These are phyloP conservation scores for Scalopus aquaticus DNA, from an alignment of 2,113 vertebrate species.

Conservation along the genomic window DNA sequence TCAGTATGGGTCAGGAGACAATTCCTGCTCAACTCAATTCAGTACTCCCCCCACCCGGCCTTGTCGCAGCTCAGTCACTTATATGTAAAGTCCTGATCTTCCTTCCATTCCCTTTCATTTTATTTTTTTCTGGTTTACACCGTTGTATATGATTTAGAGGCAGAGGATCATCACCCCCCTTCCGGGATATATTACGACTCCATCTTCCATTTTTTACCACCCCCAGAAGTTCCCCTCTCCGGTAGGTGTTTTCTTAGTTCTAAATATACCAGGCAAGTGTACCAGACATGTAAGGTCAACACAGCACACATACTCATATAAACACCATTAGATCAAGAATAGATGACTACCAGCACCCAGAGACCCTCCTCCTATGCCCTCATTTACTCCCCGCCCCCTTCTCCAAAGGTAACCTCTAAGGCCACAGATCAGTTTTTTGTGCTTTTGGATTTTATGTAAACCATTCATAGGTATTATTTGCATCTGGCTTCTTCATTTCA, in stretches of 20 bases:
- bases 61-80: not conserved
- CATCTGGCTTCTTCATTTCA: too few relatives aligned
- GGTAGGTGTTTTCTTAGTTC: not conserved
- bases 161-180: too few relatives aligned
- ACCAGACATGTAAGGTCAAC: not conserved
- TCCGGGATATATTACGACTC: too few relatives aligned
- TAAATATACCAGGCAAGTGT: not conserved
- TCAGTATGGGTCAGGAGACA: not conserved
- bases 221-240: not conserved
- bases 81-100: not conserved
- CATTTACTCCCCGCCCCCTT: not conserved
- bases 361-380: not conserved
- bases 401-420: not conserved
- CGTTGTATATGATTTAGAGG: too few relatives aligned
- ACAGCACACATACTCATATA: not conserved
- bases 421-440: not conserved
- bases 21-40: not conserved
- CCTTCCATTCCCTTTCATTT: not conserved
- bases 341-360: not conserved
- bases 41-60: not conserved
- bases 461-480: not conserved
- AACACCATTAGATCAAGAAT: not conserved
- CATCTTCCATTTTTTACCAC: too few relatives aligned
- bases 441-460: constrained; percentile 25
- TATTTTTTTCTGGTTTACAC: not conserved